These are phyloP conservation scores for Drosophila quinaria DNA, from an alignment of 2,888 invertebrate species.

Conservation along the genomic window DNA sequence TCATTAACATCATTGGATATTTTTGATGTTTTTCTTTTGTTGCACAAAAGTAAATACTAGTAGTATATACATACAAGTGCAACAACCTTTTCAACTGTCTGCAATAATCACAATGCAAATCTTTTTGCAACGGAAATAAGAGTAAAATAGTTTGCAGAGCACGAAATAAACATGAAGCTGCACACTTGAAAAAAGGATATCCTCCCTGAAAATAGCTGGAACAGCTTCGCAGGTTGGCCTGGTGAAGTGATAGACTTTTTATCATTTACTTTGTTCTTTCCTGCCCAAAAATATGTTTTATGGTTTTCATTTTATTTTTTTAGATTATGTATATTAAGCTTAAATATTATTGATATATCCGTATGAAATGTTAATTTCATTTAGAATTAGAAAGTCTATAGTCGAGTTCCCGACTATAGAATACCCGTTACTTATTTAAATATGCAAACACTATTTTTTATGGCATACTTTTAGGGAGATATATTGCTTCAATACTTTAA, in stretches of 20 bases:
- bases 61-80: constrained; percentile 2
- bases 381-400: too few species aligned
- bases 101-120: constrained; percentile 58
- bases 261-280: not conserved
- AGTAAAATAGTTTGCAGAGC: constrained; percentile 16
- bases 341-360: too few species aligned
- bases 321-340: too few species aligned
- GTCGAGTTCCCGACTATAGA: too few species aligned
- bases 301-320: too few species aligned
- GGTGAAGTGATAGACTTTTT: not conserved
- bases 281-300: too few species aligned
- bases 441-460: too few species aligned
- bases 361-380: too few species aligned
- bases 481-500: too few species aligned
- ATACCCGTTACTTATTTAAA: too few species aligned
- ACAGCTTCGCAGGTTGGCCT: not conserved
- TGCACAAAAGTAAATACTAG: constrained; percentile 24
- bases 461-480: too few species aligned
- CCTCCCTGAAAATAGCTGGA: not conserved
- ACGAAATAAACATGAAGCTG: constrained; percentile 35
- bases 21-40: constrained; percentile 20
- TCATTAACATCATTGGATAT: constrained; percentile 57
- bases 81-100: constrained; percentile 22
- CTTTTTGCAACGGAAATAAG: constrained; percentile 47
- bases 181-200: not conserved